Evolutionary conservation across 2,888 invertebrate species (phyloP), one percentile per base, ranked within the genome.

Genomic region (Eupithecia subfuscata): DNA sequence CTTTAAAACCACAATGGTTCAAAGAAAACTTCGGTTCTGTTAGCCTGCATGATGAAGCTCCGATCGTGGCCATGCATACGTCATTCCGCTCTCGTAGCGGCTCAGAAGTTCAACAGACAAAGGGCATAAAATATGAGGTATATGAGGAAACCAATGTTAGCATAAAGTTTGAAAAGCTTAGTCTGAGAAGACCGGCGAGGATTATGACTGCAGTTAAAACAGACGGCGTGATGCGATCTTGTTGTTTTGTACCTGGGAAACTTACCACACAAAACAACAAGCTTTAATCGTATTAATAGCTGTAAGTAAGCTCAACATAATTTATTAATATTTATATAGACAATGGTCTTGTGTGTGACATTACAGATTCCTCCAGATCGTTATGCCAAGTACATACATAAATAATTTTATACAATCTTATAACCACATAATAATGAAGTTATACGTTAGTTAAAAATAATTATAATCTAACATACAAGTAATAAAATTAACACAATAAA

Each of bases 11-110:
- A 73, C 74, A 74, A 48, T 60, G 45, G 40, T 63, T 68, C 76
- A 64, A 77, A 77, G 74, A 79, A 40, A 79, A 79, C 71, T 79
- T 78, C 52, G 69, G 52, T 69, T 78, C 63, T 76, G 74, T 71
- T 60, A 69, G 71, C 64, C 43, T 56, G 71, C 69, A 72, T 69
- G 69, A 65, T 71, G 71, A 74, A 74, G 69, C 71, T 52, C 14
- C 69, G 73, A 73, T 77, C 80, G 79, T 80, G 80, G 75, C 74
- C 76, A 60, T 72, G 78, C 78, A 79, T 80, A 78, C 77, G 77
- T 73, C 74, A 79, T 73, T 75, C 75, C 64, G 63, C 75, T 80
- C 76, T 70, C 68, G n/a, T 45, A 64, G 45, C 56, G 69, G 71
- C 67, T 56, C 73, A 60, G 40, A 73, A 71, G 65, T 71, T 71